These are phyloP conservation scores for Baccha elongata DNA, from an alignment of 2,888 invertebrate species.

Conservation along the genomic window DNA sequence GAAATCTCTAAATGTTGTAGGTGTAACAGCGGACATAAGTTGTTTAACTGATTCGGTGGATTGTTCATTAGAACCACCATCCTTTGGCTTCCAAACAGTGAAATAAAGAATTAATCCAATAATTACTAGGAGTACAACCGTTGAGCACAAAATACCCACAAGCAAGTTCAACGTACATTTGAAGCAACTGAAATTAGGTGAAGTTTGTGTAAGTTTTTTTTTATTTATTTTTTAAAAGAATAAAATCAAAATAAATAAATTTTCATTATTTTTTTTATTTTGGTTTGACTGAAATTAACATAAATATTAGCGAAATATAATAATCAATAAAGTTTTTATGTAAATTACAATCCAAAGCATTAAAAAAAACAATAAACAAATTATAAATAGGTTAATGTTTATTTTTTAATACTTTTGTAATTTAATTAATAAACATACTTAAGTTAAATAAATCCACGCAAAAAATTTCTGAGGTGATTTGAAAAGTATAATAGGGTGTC, in stretches of 20 bases:
- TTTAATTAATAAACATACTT: too few relatives aligned
- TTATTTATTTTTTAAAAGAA: too few relatives aligned
- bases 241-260: background rate
- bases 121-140: conserved; percentile 76
- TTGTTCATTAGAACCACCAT: conserved; percentile 40
- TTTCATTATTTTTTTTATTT: background rate
- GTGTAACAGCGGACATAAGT: background rate
- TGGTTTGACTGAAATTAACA: too few relatives aligned
- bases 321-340: too few relatives aligned
- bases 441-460: background rate
- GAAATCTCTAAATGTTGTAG: conserved; percentile 27
- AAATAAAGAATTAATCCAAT: conserved; percentile 80
- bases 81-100: conserved; percentile 77
- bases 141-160: conserved; percentile 76
- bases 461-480: background rate
- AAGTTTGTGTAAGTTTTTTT: too few relatives aligned
- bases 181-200: conserved; percentile 78
- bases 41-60: background rate
- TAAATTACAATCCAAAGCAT: too few relatives aligned
- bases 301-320: too few relatives aligned
- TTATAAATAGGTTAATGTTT: too few relatives aligned
- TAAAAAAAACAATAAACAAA: too few relatives aligned
- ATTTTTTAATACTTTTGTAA: too few relatives aligned
- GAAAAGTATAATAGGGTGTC: background rate
- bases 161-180: conserved; percentile 79